These are phyloP conservation scores for Theonella swinhoei DNA, from an alignment of 37 sponge, comb jelly and placozoan genomes.

Conservation along the genomic window DNA sequence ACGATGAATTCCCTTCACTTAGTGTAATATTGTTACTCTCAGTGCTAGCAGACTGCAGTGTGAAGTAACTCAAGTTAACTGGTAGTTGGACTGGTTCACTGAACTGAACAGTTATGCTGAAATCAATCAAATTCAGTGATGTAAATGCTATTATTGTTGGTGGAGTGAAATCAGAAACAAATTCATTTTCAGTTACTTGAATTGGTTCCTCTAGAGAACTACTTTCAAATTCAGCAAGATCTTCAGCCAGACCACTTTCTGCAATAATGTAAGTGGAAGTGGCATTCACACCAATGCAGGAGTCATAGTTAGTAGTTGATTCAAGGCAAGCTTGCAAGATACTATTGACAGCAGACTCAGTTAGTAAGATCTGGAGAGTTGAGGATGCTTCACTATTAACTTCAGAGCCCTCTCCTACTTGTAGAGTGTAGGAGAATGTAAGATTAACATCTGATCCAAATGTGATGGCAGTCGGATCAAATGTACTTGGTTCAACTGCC, in stretches of 20 bases:
- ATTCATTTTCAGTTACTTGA: constrained; percentile 8
- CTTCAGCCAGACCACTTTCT: constrained; percentile 39
- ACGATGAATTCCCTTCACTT: constrained; percentile 16
- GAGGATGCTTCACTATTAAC: constrained; percentile 16
- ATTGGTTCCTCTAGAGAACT: constrained; percentile 13
- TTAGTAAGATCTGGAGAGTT: constrained; percentile 31
- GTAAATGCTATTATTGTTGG: constrained; percentile 41
- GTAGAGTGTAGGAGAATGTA: constrained; percentile 65
- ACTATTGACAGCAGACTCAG: constrained; percentile 41
- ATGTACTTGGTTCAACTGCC: constrained; percentile 56
- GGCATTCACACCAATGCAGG: constrained; percentile 47
- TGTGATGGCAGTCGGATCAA: constrained; percentile 66
- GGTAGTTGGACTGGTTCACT: constrained; percentile 73
- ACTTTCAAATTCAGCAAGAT: background rate
- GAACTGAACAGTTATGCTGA: constrained; percentile 50
- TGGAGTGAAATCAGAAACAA: constrained; percentile 33
- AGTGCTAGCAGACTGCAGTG: constrained; percentile 48
- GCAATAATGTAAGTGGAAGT: constrained; percentile 49
- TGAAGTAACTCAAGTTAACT: constrained; percentile 46
- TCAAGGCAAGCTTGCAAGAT: constrained; percentile 47
- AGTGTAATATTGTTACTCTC: constrained; percentile 26
- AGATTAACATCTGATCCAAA: constrained; percentile 64
- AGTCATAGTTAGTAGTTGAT: constrained; percentile 12
- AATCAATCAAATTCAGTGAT: constrained; percentile 41
- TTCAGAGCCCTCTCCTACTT: constrained; percentile 26